Evolutionary conservation across 2,113 vertebrate genomes (phyloP), one percentile per base, ranked within the genome.

Genomic region (Colossoma macropomum): DNA sequence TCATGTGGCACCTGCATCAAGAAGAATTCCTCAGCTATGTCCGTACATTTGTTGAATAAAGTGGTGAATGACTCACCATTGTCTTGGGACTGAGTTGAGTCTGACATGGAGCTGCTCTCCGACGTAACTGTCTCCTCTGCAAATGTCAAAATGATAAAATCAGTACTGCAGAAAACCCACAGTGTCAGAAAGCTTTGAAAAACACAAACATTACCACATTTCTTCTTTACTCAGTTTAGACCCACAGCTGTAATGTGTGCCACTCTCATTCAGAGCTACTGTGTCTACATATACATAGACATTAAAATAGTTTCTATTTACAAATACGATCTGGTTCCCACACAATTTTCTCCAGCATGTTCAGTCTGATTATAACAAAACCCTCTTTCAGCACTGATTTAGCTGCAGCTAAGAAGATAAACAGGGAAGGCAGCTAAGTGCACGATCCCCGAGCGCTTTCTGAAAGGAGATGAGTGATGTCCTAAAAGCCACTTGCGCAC

Each of bases 51-150:
- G 32, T 27, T 70, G 41, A 1, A 50, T 27, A 77, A 32, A n/a
- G 15, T 68, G 13, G 52, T 59, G n/a, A 15, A 5, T 62, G n/a
- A 85, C 95, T 95, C 87, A 96, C 96, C 96, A 10, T 96, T 96
- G 66, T 96, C 96, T 62, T 96, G 95, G 41, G 94, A 95, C 69
- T 72, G 69, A 62, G 95, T 95, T 17, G 95, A 96, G 85, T 97
- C 96, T 23, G 96, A 96, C 86, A 96, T 94, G 77, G 96, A 97
- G 91, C 96, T 96, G 83, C 94, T 96, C 88, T 97, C 96, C 8
- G 96, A 96, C 88, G 95, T 93, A 70, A 96, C 92, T 11, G 93
- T 93, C 59, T 97, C 96, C 77, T 97, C 96, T 97, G 88, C 52
- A 93, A 91, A 66, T 56, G 3, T 32, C 3, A 8, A 50, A 23